These are phyloP conservation scores for Ophion ventricosus DNA, from an alignment of 2,888 invertebrate species.

Conservation along the genomic window DNA sequence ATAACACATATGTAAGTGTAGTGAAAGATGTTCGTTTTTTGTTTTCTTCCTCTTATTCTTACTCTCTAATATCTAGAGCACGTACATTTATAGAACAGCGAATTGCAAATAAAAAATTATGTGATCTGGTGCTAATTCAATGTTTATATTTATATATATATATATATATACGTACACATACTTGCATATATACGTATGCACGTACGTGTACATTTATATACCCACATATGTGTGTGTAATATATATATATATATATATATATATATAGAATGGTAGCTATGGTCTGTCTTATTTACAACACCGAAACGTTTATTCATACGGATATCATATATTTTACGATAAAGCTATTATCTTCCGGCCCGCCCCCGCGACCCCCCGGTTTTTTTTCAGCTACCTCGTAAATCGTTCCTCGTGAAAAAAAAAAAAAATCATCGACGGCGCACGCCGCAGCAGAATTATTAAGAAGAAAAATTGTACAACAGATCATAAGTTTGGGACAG, in stretches of 20 bases:
- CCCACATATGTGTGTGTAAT: conserved; percentile 38
- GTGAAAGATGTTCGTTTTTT: conserved; percentile 36
- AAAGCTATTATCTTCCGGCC: conserved; percentile 55
- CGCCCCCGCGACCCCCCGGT: neutral
- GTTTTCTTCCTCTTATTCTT: conserved; percentile 6
- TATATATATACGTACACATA: conserved; percentile 46
- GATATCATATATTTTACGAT: conserved; percentile 48
- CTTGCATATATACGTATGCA: conserved; percentile 59
- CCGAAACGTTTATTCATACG: conserved; percentile 74
- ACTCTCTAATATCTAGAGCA: conserved; percentile 76
- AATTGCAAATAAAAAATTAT: conserved; percentile 81
- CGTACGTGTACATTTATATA: conserved; percentile 34
- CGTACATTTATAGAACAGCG: conserved; percentile 81
- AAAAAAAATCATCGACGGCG: neutral
- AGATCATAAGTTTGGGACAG: conserved; percentile 53
- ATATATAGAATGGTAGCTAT: conserved; percentile 70
- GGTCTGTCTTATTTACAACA: conserved; percentile 78
- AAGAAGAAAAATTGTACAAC: conserved; percentile 56
- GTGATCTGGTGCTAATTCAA: conserved; percentile 76
- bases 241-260: conserved; percentile 58
- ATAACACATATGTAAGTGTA: conserved; percentile 69
- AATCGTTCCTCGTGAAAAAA: conserved; percentile 31
- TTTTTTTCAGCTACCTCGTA: neutral
- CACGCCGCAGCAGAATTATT: conserved; percentile 34
- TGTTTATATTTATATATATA: conserved; percentile 66